Conservation (phyloP, 30 jellyfish, hydroid and myxozoan genomes). For the Pelagia noctiluca region DNA sequence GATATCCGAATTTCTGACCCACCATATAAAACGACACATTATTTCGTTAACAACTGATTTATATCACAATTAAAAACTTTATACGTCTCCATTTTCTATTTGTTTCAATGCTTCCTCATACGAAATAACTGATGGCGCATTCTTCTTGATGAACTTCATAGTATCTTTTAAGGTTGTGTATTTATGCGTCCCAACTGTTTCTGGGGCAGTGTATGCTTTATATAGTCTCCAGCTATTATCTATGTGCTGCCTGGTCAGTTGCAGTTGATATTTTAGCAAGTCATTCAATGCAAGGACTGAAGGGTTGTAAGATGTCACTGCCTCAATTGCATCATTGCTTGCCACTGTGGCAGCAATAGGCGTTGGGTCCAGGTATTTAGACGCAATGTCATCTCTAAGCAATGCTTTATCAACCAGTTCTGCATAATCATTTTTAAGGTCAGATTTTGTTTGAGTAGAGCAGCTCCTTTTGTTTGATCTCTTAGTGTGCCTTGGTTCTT, state of each 20-base stretch:
- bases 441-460: background rate
- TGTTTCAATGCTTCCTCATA: constrained; percentile 82
- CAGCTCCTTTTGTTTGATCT: background rate
- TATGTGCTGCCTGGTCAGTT: constrained; percentile 73
- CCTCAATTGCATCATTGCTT: constrained; percentile 71
- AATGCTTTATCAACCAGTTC: background rate
- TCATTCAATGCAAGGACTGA: constrained; percentile 86
- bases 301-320: constrained; percentile 80
- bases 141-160: constrained; percentile 62
- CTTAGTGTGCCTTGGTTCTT: background rate
- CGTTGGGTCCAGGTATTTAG: constrained; percentile 60
- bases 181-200: constrained; percentile 33
- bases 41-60: too few species aligned
- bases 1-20: too few species aligned
- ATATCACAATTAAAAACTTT: too few species aligned
- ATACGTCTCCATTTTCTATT: constrained; percentile 28
- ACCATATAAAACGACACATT: too few species aligned
- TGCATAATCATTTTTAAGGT: background rate
- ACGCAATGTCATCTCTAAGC: constrained; percentile 9
- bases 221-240: constrained; percentile 86
- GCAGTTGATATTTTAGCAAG: constrained; percentile 75
- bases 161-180: constrained; percentile 85
- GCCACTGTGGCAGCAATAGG: constrained; percentile 79
- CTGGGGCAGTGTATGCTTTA: constrained; percentile 79
- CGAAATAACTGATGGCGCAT: constrained; percentile 72